Percentiles rank a stretch among this genome's conserved stretches.
Conservation (phyloP, 2,797 vertebrate species). For the Muraenolepis orangiensis region DNA sequence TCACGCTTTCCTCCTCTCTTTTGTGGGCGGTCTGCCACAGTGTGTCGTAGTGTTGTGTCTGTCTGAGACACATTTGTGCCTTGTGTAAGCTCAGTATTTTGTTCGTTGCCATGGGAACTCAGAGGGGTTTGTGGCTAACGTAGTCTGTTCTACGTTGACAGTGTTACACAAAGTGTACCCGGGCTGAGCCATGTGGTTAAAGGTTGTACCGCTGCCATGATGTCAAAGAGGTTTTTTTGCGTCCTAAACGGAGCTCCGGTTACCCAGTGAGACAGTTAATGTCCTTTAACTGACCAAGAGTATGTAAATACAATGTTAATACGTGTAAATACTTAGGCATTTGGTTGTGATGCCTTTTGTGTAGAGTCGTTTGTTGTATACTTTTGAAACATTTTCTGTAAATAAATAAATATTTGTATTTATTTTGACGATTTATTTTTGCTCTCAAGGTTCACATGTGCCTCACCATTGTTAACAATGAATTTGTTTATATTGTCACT, state of each 20-base stretch:
- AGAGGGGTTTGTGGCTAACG: constrained; percentile 24
- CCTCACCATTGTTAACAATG: neutral
- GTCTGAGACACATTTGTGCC: constrained; percentile 33
- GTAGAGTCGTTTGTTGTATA: constrained; percentile 37
- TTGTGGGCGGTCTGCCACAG: neutral
- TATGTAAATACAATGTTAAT: constrained; percentile 70
- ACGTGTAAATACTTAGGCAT: constrained; percentile 66
- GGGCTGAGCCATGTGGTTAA: neutral
- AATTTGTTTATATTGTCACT: constrained; percentile 29
- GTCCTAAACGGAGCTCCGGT: neutral
- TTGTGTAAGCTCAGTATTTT: constrained; percentile 32
- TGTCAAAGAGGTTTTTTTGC: constrained; percentile 4
- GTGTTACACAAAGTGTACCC: constrained; percentile 15
- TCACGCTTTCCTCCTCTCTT: neutral
- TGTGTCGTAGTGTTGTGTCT: no score
- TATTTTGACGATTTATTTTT: constrained; percentile 27
- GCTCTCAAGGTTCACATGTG: neutral
- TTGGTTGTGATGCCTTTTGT: constrained; percentile 14
- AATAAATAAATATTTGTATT: constrained; percentile 28
- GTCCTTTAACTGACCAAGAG: constrained; percentile 16
- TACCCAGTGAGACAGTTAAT: constrained; percentile 6
- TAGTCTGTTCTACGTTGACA: constrained; percentile 38
- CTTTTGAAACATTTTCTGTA: constrained; percentile 49
- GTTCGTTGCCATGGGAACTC: constrained; percentile 39
- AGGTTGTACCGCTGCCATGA: neutral